These are phyloP conservation scores for Catotricha subobsoleta DNA, from an alignment of 2,888 invertebrate genomes.

Conservation along the genomic window DNA sequence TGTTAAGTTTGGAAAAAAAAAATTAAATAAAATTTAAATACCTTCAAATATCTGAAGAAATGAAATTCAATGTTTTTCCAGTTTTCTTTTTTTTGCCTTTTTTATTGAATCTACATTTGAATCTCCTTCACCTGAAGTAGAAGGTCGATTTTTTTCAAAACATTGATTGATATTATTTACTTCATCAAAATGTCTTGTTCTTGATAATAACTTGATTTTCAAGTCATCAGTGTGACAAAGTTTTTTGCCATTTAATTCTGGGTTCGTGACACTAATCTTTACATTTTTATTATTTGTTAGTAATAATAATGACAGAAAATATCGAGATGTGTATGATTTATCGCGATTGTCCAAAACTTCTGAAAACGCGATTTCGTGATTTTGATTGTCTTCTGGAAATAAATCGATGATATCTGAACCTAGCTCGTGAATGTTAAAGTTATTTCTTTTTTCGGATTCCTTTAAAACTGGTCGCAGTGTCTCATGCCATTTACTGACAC, in stretches of 20 bases:
- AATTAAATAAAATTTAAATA: no score
- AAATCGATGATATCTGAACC: conserved; percentile 22
- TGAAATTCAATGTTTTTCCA: no score
- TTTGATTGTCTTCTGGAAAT: conserved; percentile 8
- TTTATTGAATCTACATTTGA: no score
- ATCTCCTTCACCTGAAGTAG: no score
- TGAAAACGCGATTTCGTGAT: conserved; percentile 14
- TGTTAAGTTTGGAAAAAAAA: no score
- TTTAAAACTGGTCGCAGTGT: conserved; percentile 21
- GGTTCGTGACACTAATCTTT: background rate
- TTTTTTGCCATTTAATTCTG: background rate
- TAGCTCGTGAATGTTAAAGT: conserved; percentile 22
- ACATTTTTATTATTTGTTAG: conserved; percentile 16
- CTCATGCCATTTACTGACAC: conserved; percentile 19
- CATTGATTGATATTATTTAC: conserved; percentile 1
- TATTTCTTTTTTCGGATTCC: conserved; percentile 22
- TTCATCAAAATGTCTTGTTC: conserved; percentile 2
- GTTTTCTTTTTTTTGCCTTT: no score
- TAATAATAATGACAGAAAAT: conserved; percentile 21
- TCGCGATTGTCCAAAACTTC: conserved; percentile 21
- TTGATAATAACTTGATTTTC: background rate
- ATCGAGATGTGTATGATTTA: conserved; percentile 17
- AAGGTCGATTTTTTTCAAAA: no score
- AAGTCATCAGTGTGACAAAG: background rate
- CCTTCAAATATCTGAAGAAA: no score